phyloP scores from a whole-genome alignment of 2,888 invertebrate genomes.

The Stegana nigrithorax region DNA sequence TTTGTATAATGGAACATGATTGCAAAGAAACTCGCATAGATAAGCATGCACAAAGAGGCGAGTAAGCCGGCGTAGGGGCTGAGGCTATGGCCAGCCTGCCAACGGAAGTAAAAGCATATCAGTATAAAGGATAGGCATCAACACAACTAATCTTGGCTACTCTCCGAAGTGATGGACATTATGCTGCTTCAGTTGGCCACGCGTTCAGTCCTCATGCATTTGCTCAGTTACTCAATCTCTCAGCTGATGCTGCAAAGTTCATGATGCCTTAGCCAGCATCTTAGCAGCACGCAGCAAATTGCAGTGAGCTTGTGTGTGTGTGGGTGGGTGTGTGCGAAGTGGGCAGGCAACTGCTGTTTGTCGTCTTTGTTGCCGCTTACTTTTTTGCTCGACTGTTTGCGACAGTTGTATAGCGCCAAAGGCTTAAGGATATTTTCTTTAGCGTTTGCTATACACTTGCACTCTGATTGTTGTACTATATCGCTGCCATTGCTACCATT shows the following conservation, averaged over 20 bases:
- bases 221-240: constrained; percentile 1
- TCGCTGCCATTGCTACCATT: not conserved
- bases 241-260: too few relatives aligned
- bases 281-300: too few relatives aligned
- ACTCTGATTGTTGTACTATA: not conserved
- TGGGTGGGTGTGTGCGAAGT: too few relatives aligned
- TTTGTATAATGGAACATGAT: too few relatives aligned
- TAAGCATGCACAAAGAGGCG: too few relatives aligned
- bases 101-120: not conserved
- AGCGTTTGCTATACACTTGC: not conserved
- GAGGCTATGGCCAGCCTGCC: too few relatives aligned
- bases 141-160: constrained; percentile 46
- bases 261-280: too few relatives aligned
- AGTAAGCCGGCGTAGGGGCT: too few relatives aligned
- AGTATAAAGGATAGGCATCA: constrained; percentile 17
- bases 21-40: too few relatives aligned
- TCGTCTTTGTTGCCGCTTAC: too few relatives aligned
- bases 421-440: constrained; percentile 7
- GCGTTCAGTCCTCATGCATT: not conserved
- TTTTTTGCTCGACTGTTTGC: not conserved
- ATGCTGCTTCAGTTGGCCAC: not conserved
- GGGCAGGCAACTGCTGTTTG: too few relatives aligned
- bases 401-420: not conserved
- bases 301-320: too few relatives aligned
- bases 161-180: constrained; percentile 45